A percentile compares a stretch with the other conserved stretches of the same genome.
Evolutionary conservation across 2,113 vertebrate species (phyloP).

Genomic region (pig (Sus scrofa)): DNA sequence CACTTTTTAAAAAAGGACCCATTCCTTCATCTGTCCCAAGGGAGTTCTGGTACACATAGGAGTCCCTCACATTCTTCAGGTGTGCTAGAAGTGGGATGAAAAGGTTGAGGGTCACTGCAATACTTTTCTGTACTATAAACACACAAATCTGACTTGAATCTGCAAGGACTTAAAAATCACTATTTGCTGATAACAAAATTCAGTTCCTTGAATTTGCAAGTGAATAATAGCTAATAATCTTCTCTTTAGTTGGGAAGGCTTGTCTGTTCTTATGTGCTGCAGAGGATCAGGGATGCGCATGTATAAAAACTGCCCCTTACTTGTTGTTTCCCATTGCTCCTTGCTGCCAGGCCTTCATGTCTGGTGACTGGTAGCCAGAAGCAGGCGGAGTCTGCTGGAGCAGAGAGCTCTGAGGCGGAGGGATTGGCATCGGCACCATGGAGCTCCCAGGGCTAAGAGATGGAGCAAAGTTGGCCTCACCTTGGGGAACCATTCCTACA

Average conservation of each 20-base stretch:
- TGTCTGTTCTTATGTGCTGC: background rate
- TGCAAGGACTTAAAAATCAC: conserved; percentile 32
- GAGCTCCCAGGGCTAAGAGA: conserved; percentile 95
- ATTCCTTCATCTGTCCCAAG: background rate
- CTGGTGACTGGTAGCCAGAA: conserved; percentile 95
- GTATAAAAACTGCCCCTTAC: conserved; percentile 82
- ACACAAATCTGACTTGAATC: conserved; percentile 17
- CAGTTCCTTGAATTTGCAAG: background rate
- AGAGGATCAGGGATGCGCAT: background rate
- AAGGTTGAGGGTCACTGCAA: background rate
- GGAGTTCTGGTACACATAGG: background rate
- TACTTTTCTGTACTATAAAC: background rate
- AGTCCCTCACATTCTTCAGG: background rate
- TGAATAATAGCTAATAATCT: background rate
- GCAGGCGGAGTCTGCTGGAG: conserved; percentile 92
- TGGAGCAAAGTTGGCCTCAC: conserved; percentile 91
- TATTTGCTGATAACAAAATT: background rate
- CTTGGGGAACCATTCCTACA: conserved; percentile 92
- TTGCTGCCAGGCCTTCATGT: conserved; percentile 97
- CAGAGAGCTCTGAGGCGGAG: conserved; percentile 94
- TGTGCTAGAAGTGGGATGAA: background rate
- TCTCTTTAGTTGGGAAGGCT: background rate
- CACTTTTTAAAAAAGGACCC: background rate
- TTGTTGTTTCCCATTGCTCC: conserved; percentile 90
- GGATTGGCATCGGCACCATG: conserved; percentile 94